phyloP scores from a whole-genome alignment of 2,113 vertebrate species.

The Hylia prasina region DNA sequence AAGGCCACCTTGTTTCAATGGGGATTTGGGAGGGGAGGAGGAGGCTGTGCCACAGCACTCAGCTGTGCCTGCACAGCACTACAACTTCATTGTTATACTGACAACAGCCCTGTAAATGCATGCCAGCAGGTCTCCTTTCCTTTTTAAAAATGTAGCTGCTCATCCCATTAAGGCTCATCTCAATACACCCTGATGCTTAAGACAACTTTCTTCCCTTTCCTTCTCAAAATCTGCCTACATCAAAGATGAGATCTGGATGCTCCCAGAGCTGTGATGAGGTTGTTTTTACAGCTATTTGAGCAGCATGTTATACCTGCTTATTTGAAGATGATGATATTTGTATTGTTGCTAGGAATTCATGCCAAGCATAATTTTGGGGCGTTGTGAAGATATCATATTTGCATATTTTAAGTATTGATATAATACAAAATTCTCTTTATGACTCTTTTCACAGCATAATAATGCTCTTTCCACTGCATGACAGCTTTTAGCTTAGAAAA shows the following conservation, averaged over 20 bases:
- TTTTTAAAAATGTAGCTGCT: background rate
- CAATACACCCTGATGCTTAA: background rate
- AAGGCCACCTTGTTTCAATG: background rate
- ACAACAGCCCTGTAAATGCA: background rate
- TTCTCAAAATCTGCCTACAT: slow-evolving; percentile 1
- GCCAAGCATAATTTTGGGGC: slow-evolving; percentile 47
- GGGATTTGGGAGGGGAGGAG: background rate
- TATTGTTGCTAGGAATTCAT: slow-evolving; percentile 54
- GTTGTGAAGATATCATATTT: slow-evolving; percentile 42
- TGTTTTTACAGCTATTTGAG: slow-evolving; percentile 51
- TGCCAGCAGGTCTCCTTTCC: background rate
- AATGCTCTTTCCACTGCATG: slow-evolving; percentile 1
- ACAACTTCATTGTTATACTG: background rate
- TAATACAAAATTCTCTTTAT: slow-evolving; percentile 57
- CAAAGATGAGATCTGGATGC: slow-evolving; percentile 29
- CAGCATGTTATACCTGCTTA: slow-evolving; percentile 38
- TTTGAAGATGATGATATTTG: slow-evolving; percentile 62
- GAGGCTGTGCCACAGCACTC: fast-evolving
- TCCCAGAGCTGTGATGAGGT: slow-evolving; percentile 21
- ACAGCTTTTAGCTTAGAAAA: slow-evolving; percentile 18
- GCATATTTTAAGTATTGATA: slow-evolving; percentile 63
- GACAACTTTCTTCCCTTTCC: background rate
- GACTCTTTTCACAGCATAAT: slow-evolving; percentile 43
- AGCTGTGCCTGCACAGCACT: background rate
- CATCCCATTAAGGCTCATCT: background rate